Evolutionary conservation across 2,113 vertebrate species (phyloP).

Genomic region (Tamias sibiricus): DNA sequence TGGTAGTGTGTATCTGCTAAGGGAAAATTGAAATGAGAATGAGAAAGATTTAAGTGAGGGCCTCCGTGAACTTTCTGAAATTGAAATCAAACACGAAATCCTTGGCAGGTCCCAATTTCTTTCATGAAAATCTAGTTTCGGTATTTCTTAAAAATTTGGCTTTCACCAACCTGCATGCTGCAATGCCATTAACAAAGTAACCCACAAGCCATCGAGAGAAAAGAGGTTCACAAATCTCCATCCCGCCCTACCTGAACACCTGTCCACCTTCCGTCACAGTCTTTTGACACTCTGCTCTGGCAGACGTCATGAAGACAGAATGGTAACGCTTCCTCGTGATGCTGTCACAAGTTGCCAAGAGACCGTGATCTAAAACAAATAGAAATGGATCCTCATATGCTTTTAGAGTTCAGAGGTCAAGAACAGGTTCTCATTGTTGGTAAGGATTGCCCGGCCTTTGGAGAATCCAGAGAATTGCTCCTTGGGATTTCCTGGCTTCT

Average conservation of each 20-base stretch:
- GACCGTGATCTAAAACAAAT: background rate
- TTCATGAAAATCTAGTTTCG: background rate
- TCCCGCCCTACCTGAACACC: background rate
- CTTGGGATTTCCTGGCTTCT: background rate
- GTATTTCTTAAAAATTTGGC: background rate
- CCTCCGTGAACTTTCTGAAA: background rate
- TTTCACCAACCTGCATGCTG: background rate
- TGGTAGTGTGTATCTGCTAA: background rate
- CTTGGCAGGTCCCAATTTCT: background rate
- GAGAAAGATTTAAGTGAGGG: background rate
- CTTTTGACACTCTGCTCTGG: background rate
- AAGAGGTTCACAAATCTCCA: background rate
- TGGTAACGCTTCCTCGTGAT: background rate
- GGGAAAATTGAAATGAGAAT: background rate
- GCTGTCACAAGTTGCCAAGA: background rate
- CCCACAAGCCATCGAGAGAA: background rate
- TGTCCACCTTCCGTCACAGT: background rate
- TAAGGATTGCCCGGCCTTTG: background rate
- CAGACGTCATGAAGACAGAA: background rate
- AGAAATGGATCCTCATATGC: background rate
- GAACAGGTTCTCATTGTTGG: background rate
- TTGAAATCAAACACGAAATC: background rate
- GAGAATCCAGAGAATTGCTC: background rate
- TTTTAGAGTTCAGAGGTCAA: background rate
- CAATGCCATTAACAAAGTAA: background rate